Conservation (phyloP, 2,113 vertebrate species). For the Colius striatus region DNA sequence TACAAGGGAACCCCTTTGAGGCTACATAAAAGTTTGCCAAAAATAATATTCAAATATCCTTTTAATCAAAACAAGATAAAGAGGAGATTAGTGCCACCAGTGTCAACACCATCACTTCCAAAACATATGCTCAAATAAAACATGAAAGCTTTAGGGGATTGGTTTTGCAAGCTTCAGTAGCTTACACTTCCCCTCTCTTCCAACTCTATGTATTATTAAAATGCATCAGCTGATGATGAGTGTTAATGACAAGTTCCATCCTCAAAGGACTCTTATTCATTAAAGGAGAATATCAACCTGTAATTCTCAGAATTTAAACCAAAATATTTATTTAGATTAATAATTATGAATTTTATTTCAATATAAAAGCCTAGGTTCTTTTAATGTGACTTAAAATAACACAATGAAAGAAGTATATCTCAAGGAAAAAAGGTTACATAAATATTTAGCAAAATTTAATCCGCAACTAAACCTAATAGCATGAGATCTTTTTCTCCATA, state of each 20-base stretch:
- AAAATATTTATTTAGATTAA: constrained; percentile 45
- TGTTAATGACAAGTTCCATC: constrained; percentile 64
- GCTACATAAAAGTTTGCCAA: constrained; percentile 68
- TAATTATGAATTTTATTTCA: constrained; percentile 2
- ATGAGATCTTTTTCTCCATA: not conserved
- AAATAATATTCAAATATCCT: constrained; percentile 73
- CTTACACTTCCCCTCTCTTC: constrained; percentile 56
- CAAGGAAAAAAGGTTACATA: not conserved
- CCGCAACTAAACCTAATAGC: not conserved
- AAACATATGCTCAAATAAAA: constrained; percentile 76
- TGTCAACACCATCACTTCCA: constrained; percentile 67
- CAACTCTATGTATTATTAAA: constrained; percentile 68
- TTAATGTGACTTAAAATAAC: not conserved
- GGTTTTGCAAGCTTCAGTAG: constrained; percentile 69
- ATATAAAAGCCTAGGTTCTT: not conserved
- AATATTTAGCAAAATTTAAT: not conserved
- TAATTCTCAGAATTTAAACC: constrained; percentile 26
- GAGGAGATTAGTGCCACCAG: constrained; percentile 59
- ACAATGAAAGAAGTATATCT: not conserved
- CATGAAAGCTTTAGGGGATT: constrained; percentile 67
- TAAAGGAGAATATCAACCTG: constrained; percentile 19
- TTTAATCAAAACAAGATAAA: constrained; percentile 72
- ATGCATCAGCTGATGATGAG: constrained; percentile 65
- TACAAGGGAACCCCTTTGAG: constrained; percentile 63
- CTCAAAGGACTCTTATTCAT: constrained; percentile 62